phyloP scores from a whole-genome alignment of 2,797 vertebrate species.

The Tauraco hartlaubi region DNA sequence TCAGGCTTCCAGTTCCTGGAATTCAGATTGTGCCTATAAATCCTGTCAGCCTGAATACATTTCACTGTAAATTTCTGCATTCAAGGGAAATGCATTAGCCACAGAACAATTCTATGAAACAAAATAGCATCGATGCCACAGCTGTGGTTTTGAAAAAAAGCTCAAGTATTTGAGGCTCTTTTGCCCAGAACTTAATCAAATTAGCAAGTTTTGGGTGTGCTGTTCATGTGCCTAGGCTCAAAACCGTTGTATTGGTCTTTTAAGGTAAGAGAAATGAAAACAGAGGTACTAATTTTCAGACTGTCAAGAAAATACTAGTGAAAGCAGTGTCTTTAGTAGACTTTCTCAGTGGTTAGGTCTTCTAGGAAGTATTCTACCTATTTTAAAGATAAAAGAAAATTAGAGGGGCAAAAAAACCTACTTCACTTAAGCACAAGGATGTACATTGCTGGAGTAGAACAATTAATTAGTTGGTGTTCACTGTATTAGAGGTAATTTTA shows the following conservation, averaged over 20 bases:
- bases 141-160: slow-evolving; percentile 4
- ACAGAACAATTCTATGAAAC: neutral
- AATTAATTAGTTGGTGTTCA: neutral
- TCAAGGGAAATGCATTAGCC: neutral
- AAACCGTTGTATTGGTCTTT: neutral
- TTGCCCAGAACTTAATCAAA: neutral
- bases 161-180: neutral
- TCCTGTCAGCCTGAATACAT: neutral
- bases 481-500: slow-evolving; percentile 41
- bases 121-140: neutral
- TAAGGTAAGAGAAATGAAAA: neutral
- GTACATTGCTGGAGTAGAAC: neutral
- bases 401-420: neutral
- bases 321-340: neutral
- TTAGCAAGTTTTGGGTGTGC: neutral
- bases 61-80: slow-evolving; percentile 7
- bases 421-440: neutral
- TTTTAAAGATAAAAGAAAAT: neutral
- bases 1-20: neutral
- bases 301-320: neutral
- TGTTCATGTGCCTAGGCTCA: neutral
- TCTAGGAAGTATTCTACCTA: neutral
- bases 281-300: neutral
- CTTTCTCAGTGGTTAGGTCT: neutral
- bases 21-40: neutral